Evolutionary conservation across 2,888 invertebrate genomes (phyloP).

Genomic region (Anaspis maculata): DNA sequence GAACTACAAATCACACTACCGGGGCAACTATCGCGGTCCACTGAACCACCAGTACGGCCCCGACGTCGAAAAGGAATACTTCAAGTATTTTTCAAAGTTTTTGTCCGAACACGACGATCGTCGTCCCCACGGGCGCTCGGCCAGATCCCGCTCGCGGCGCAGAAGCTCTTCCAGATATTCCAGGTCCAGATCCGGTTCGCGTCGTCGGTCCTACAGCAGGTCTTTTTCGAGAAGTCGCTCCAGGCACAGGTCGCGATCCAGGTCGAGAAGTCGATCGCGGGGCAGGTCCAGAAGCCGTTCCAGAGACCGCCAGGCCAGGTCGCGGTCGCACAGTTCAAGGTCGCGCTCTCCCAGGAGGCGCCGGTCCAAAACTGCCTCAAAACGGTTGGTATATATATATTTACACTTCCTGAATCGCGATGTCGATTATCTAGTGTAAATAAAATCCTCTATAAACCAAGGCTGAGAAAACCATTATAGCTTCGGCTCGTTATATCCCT

Average conservation of each 20-base stretch:
- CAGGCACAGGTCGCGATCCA: slow-evolving; percentile 17
- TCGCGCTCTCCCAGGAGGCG: slow-evolving; percentile 15
- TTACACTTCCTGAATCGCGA: too few relatives aligned
- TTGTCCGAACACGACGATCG: slow-evolving; percentile 39
- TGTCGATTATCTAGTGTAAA: too few relatives aligned
- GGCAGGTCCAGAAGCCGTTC: slow-evolving; percentile 8
- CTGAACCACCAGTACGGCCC: slow-evolving; percentile 20
- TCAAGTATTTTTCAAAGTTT: slow-evolving; percentile 54
- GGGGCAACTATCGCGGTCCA: slow-evolving; percentile 30
- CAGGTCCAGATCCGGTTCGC: slow-evolving; percentile 7
- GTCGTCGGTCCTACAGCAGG: slow-evolving; percentile 9
- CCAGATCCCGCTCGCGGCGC: slow-evolving; percentile 14
- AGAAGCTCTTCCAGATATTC: slow-evolving; percentile 14
- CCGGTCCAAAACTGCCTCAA: too few relatives aligned
- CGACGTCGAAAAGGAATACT: slow-evolving; percentile 41
- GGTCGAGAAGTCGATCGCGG: slow-evolving; percentile 9
- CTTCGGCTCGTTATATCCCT: too few relatives aligned
- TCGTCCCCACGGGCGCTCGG: slow-evolving; percentile 16
- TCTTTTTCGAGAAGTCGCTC: too few relatives aligned
- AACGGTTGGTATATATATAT: too few relatives aligned
- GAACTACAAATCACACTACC: slow-evolving; percentile 20
- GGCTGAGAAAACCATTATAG: too few relatives aligned
- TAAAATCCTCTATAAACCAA: too few relatives aligned
- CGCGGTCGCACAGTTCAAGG: slow-evolving; percentile 14
- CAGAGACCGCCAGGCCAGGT: slow-evolving; percentile 22